Conservation (phyloP, 2,797 vertebrate species). For the Alcedo quadribrachys region DNA sequence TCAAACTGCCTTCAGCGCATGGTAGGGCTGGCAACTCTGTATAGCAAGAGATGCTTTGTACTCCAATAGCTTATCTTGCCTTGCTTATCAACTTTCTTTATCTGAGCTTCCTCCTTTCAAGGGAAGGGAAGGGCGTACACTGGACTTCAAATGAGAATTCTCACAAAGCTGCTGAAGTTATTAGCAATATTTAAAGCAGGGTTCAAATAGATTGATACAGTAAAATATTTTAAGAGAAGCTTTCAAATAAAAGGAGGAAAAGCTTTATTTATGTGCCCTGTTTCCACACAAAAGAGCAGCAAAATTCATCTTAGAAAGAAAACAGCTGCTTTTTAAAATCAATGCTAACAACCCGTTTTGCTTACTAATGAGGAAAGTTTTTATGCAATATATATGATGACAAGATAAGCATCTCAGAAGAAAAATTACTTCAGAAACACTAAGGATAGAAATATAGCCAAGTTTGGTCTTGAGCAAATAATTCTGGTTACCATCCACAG, state of each 20-base stretch:
- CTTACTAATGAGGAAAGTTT: neutral
- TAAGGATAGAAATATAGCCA: neutral
- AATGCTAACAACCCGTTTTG: neutral
- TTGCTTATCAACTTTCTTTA: fast-evolving
- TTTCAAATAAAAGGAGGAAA: neutral
- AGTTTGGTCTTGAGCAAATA: neutral
- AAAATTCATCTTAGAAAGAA: neutral
- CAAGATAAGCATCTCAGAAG: neutral
- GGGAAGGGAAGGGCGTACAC: neutral
- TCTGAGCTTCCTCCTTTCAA: neutral
- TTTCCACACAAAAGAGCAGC: neutral
- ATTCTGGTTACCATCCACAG: neutral
- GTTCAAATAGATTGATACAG: neutral
- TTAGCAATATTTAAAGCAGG: neutral
- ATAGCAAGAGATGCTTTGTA: neutral
- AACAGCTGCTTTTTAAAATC: neutral
- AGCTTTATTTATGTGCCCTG: neutral
- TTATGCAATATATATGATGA: neutral
- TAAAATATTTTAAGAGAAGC: neutral
- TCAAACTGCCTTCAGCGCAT: neutral
- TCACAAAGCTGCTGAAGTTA: neutral
- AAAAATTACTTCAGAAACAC: neutral
- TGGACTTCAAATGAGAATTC: neutral
- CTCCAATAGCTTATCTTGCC: neutral
- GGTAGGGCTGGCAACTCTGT: neutral